Percentiles rank a stretch among this genome's conserved stretches.
Evolutionary conservation across 2,797 vertebrate genomes (phyloP).

Genomic region (Peromyscus nudipes): DNA sequence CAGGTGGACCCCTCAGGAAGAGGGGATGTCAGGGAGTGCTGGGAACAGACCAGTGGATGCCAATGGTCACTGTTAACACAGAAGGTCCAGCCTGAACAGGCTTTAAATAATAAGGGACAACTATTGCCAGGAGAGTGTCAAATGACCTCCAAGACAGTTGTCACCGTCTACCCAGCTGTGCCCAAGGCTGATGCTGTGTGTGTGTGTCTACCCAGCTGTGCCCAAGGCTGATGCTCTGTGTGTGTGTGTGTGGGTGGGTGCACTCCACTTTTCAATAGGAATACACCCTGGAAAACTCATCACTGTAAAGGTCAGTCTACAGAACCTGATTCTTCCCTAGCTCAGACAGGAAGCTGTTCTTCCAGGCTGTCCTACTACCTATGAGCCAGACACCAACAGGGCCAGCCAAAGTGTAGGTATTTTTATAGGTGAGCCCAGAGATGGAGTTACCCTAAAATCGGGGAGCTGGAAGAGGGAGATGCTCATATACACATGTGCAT

Average conservation of each 20-base stretch:
- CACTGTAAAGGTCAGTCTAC: not conserved
- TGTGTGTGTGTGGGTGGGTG: not conserved
- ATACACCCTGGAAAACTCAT: not conserved
- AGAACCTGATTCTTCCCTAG: not conserved
- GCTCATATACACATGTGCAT: not conserved
- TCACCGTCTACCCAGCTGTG: not conserved
- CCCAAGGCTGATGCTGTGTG: not conserved
- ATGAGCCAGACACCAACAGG: not conserved
- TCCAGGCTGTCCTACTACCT: not conserved
- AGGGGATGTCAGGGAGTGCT: constrained; percentile 41
- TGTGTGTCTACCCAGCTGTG: too few species aligned
- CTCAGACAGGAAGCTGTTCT: not conserved
- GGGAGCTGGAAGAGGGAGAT: constrained; percentile 15
- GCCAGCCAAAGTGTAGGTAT: not conserved
- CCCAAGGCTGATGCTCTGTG: too few species aligned
- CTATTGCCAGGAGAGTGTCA: not conserved
- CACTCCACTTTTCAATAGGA: constrained; percentile 26
- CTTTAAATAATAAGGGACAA: constrained; percentile 46
- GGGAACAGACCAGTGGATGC: not conserved
- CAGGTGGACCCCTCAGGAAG: not conserved
- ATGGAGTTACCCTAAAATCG: not conserved
- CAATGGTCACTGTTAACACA: not conserved
- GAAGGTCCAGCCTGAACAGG: constrained; percentile 20
- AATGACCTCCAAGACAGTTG: not conserved
- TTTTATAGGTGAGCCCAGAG: constrained; percentile 7